These are phyloP conservation scores for Lasioglossum vierecki DNA, from an alignment of 2,888 invertebrate species.

Conservation along the genomic window DNA sequence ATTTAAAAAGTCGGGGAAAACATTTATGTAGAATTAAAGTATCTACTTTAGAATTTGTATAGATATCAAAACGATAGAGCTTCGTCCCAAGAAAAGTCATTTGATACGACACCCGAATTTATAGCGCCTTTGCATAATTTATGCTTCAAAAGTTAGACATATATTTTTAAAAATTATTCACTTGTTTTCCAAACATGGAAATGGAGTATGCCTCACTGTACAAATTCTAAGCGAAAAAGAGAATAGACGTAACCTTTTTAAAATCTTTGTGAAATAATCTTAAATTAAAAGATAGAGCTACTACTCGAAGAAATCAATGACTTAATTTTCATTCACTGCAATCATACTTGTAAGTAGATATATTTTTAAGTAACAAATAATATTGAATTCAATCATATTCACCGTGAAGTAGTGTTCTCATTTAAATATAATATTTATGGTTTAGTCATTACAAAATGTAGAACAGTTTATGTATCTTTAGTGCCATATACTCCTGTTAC, in stretches of 20 bases:
- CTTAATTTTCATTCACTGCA: neutral
- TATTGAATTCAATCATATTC: constrained; percentile 28
- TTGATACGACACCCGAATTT: constrained; percentile 42
- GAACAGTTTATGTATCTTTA: constrained; percentile 55
- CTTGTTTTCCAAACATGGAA: constrained; percentile 30
- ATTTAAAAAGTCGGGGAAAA: constrained; percentile 45
- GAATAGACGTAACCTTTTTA: constrained; percentile 17
- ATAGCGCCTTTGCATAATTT: constrained; percentile 46
- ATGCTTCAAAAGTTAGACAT: constrained; percentile 34
- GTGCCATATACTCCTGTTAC: constrained; percentile 73
- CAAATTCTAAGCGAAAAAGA: constrained; percentile 31
- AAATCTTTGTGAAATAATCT: constrained; percentile 4
- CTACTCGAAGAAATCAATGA: neutral
- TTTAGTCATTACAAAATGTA: constrained; percentile 41
- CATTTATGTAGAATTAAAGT: constrained; percentile 44
- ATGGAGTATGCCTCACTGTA: constrained; percentile 39
- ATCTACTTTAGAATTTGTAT: constrained; percentile 57
- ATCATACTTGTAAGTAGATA: neutral
- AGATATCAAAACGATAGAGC: constrained; percentile 54
- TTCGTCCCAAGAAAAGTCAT: constrained; percentile 40
- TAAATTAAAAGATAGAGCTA: constrained; percentile 16
- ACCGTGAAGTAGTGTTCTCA: constrained; percentile 32
- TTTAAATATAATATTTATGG: constrained; percentile 29
- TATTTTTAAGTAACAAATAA: constrained; percentile 12
- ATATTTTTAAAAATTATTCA: constrained; percentile 46